phyloP scores from a whole-genome alignment of 2,888 invertebrate species.

The Aporophyla nigra region DNA sequence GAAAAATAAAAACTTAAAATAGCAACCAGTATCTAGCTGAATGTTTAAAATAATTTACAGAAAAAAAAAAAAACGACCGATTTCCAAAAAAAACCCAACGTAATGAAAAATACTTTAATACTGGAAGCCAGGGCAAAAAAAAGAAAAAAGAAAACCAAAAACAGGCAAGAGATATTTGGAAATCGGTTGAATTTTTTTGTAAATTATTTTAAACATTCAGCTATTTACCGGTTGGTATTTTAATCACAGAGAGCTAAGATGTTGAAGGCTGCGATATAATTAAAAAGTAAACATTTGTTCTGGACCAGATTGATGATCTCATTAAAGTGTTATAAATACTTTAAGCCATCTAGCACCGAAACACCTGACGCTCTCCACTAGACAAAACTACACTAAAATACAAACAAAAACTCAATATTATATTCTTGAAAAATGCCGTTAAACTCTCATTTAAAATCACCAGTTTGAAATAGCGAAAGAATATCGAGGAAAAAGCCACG shows the following conservation, averaged over 20 bases:
- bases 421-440: neutral
- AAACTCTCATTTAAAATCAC: conserved; percentile 45
- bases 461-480: conserved; percentile 45
- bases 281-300: neutral
- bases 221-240: neutral
- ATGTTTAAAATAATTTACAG: no score
- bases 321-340: neutral
- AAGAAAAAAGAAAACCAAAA: no score
- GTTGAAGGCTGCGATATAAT: neutral
- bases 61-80: no score
- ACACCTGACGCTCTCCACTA: neutral
- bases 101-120: no score
- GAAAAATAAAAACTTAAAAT: no score
- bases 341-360: neutral
- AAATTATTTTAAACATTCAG: neutral
- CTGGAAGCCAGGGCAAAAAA: no score
- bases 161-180: no score
- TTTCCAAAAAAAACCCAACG: no score
- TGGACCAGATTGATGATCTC: neutral
- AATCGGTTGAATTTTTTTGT: no score
- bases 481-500: conserved; percentile 27
- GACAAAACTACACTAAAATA: neutral
- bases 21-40: no score
- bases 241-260: no score
- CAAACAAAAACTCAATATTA: neutral